Conservation (phyloP, 2,797 vertebrate species). For the Stomatorhinus walkeri region DNA sequence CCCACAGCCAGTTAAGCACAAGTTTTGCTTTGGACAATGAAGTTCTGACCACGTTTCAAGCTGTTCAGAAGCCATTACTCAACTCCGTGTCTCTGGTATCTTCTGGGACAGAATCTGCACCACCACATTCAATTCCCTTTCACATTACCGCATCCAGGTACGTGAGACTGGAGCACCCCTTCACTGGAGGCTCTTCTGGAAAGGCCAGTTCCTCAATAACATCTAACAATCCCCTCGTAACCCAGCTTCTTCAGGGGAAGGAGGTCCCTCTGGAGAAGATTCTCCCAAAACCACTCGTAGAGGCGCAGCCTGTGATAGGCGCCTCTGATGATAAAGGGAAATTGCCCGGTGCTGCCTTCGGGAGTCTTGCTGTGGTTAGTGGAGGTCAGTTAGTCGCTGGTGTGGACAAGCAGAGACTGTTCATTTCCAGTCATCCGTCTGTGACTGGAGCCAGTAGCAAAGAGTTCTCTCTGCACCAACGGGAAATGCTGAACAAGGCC, state of each 20-base stretch:
- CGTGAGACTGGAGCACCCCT: slow-evolving; percentile 46
- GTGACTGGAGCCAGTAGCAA: slow-evolving; percentile 49
- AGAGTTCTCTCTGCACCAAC: slow-evolving; percentile 52
- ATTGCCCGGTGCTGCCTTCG: accelerated
- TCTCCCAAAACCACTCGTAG: slow-evolving; percentile 75
- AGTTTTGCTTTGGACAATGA: neutral
- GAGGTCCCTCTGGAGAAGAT: slow-evolving; percentile 86
- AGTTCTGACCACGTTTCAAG: slow-evolving; percentile 6
- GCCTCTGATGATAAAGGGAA: slow-evolving; percentile 39
- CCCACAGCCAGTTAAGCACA: slow-evolving; percentile 12
- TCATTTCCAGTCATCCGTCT: slow-evolving; percentile 49
- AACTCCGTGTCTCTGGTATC: slow-evolving; percentile 22
- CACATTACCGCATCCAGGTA: slow-evolving; percentile 37
- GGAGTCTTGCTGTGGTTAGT: neutral
- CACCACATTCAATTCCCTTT: slow-evolving; percentile 25
- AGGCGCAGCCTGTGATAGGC: slow-evolving; percentile 46
- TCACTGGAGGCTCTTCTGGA: slow-evolving; percentile 39
- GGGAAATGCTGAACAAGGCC: slow-evolving; percentile 67
- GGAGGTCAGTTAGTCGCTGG: slow-evolving; percentile 26
- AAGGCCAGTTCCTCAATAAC: slow-evolving; percentile 71
- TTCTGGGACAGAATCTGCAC: slow-evolving; percentile 31
- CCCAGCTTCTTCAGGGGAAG: slow-evolving; percentile 87
- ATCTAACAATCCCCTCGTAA: slow-evolving; percentile 88
- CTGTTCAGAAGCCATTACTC: slow-evolving; percentile 27
- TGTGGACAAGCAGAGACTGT: slow-evolving; percentile 42